These are phyloP conservation scores for Glaucidium brasilianum DNA, from an alignment of 2,113 vertebrate species.

Conservation along the genomic window DNA sequence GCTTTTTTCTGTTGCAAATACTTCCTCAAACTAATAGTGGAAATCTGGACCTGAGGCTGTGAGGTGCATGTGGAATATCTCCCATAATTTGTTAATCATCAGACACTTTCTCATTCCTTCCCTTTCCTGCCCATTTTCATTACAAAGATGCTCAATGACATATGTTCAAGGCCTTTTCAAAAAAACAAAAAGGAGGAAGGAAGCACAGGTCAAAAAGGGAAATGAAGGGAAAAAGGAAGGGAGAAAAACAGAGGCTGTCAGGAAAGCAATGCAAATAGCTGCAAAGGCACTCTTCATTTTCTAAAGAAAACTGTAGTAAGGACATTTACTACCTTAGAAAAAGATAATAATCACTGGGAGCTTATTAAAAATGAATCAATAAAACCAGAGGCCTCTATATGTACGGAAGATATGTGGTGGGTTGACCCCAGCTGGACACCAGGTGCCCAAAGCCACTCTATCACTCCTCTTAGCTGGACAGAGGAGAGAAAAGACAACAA, in stretches of 20 bases:
- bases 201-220: background rate
- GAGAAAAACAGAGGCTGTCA: background rate
- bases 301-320: background rate
- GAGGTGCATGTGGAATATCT: background rate
- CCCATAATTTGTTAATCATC: background rate
- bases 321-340: background rate
- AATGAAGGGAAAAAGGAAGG: background rate
- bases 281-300: background rate
- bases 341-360: background rate
- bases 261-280: background rate
- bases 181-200: conserved; percentile 22
- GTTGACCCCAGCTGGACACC: background rate
- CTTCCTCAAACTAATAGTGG: background rate
- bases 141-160: background rate
- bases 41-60: background rate
- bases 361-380: background rate
- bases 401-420: background rate
- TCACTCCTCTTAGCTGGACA: background rate
- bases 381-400: background rate
- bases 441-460: background rate
- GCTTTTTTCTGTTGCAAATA: background rate
- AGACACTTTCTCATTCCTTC: background rate
- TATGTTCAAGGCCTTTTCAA: background rate
- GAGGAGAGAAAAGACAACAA: background rate
- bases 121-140: conserved; percentile 20